phyloP scores from a whole-genome alignment of 2,797 vertebrate genomes.

The Huso huso region DNA sequence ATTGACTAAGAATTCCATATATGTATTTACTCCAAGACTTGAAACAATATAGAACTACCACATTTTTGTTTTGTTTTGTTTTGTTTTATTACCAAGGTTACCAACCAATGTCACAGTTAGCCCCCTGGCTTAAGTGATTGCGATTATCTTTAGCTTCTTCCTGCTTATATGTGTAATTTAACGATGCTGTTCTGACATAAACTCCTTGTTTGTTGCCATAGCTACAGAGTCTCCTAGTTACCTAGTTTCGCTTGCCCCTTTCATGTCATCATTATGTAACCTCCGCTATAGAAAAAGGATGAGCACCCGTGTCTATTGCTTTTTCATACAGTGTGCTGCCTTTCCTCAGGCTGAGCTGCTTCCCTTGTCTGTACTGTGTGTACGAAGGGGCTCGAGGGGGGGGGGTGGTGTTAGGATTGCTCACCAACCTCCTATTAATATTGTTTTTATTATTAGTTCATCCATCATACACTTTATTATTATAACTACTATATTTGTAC shows the following conservation, averaged over 20 bases:
- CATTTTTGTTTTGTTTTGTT: background rate
- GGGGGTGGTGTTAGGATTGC: too few species aligned
- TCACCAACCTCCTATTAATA: too few species aligned
- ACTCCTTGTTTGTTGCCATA: conserved; percentile 76
- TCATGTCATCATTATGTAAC: conserved; percentile 59
- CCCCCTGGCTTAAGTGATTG: conserved; percentile 19
- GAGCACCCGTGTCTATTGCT: conserved; percentile 42
- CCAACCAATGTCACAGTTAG: conserved; percentile 65
- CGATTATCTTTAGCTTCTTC: conserved; percentile 30
- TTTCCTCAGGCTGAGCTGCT: too few species aligned
- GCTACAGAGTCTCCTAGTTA: conserved; percentile 62
- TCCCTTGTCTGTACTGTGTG: too few species aligned
- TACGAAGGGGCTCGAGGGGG: too few species aligned
- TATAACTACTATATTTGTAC: too few species aligned
- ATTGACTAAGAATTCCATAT: too few species aligned
- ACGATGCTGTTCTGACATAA: conserved; percentile 69
- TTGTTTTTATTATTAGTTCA: too few species aligned
- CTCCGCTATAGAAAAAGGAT: conserved; percentile 34
- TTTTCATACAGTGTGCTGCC: background rate
- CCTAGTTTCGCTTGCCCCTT: conserved; percentile 52
- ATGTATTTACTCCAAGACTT: too few species aligned
- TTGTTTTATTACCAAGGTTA: conserved; percentile 15
- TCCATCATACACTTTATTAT: too few species aligned
- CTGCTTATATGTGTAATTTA: conserved; percentile 73
- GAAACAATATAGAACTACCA: too few species aligned